Base-by-base conservation (phyloP, 2,888 invertebrate species). In the Shargacucullia verbasci region DNA sequence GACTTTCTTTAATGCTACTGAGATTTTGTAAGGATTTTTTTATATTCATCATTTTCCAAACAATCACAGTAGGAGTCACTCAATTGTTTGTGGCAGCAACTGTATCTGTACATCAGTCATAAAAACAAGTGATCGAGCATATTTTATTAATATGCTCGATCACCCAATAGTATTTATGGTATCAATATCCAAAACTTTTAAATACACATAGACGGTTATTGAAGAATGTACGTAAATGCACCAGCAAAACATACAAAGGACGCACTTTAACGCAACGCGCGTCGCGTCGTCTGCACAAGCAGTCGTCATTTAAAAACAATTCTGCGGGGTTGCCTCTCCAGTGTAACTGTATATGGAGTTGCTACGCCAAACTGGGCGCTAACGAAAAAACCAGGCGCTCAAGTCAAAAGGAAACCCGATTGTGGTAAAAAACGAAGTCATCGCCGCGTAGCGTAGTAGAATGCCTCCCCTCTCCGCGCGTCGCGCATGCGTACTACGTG, bases 271-370 rank as follows among this genome's bases (percentile, higher is more conserved):
- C 54, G 39, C 29, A 63, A 35, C 69, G 73, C 70, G 78, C 60
- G 66, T 59, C 73, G 57, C 56, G 65, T 66, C 67, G 80, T 75
- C 80, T 80, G 82, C 79, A 82, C 78, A 75, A 78, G 78, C 77
- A 80, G 80, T 80, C 81, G 79, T 86, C 89, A 87, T 90, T 91
- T 91, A 90, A 90, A 90, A 90, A 90, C 91, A 90, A 92, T 92
- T 87, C 90, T 80, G 84, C 89, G 92, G 92, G 92, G 90, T 91
- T 89, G 90, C 92, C 91, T 90, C 85, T 85, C 85, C 80, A 80
- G 77, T 86, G 77, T 91, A 92, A 93, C 93, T 92, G 92, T 93
- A 89, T 93, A 93, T 84, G 93, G 93, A 89, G 88, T 88, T 85
- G 88, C 82, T 82, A 84, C 82, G 74, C 93, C 92, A 92, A 89